Evolutionary conservation across 2,797 vertebrate genomes (phyloP).

Genomic region (Choloepus didactylus): DNA sequence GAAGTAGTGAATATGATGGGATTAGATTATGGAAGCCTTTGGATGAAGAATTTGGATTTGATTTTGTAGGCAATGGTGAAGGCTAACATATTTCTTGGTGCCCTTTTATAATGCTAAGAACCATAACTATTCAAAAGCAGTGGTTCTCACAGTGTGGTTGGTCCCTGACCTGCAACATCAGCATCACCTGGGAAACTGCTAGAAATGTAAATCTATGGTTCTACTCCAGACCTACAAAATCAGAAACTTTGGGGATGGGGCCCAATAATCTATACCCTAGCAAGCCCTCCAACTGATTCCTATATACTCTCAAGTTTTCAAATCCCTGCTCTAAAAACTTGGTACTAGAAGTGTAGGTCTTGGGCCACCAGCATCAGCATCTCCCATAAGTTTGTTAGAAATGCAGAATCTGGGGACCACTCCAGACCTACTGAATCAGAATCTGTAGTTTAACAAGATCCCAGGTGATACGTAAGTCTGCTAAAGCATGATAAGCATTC

Average conservation of each 20-base stretch:
- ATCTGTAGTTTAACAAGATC: not conserved
- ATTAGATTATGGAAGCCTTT: not conserved
- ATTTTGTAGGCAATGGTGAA: slow-evolving; percentile 46
- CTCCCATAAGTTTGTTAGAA: not conserved
- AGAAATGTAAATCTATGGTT: slow-evolving; percentile 16
- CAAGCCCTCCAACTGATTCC: not conserved
- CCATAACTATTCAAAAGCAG: not conserved
- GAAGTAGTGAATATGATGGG: not conserved
- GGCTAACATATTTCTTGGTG: not conserved
- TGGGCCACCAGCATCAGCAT: not conserved
- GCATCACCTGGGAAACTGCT: not conserved
- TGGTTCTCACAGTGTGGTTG: not conserved
- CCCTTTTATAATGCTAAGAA: not conserved
- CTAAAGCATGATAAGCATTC: not conserved
- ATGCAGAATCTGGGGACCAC: not conserved
- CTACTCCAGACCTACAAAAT: not conserved
- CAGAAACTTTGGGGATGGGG: not conserved
- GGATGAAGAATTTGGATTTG: slow-evolving; percentile 12
- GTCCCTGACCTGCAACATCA: not conserved
- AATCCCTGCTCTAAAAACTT: not conserved
- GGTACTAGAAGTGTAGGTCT: not conserved
- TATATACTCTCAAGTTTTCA: not conserved
- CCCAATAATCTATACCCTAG: not conserved
- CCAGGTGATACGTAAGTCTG: not conserved
- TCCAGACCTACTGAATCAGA: not conserved